Evolutionary conservation across 2,888 invertebrate species (phyloP).

Genomic region (Conchocele bisecta): DNA sequence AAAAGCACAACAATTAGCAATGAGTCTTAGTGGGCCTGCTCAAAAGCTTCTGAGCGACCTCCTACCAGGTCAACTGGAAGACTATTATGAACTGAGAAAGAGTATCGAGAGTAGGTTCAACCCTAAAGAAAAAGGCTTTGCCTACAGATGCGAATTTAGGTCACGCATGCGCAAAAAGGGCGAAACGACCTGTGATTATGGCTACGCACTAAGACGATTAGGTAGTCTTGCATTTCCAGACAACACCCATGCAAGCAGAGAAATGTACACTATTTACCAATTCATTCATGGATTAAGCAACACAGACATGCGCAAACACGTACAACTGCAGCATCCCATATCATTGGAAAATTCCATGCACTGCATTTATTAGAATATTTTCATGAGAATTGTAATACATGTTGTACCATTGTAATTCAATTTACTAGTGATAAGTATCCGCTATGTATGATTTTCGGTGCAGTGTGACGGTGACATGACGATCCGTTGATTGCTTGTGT

Average conservation of each 20-base stretch:
- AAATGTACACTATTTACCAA: constrained; percentile 1
- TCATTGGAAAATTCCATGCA: too few species aligned
- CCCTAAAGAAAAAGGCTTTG: constrained; percentile 2
- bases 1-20: constrained; percentile 10
- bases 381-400: too few species aligned
- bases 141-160: constrained; percentile 14
- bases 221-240: constrained; percentile 5
- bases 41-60: constrained; percentile 16
- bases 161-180: background rate
- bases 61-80: background rate
- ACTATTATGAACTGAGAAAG: constrained; percentile 5
- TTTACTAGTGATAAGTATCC: too few species aligned
- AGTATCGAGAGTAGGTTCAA: background rate
- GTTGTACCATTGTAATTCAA: too few species aligned
- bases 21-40: constrained; percentile 8
- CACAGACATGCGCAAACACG: background rate
- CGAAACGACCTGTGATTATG: constrained; percentile 7
- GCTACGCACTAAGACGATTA: background rate
- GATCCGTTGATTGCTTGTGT: too few species aligned
- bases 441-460: too few species aligned
- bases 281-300: background rate
- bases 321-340: constrained; percentile 5
- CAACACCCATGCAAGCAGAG: background rate
- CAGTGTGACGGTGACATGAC: too few species aligned
- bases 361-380: too few species aligned